phyloP scores from a whole-genome alignment of 2,797 vertebrate genomes.

The Carcharodon carcharias region DNA sequence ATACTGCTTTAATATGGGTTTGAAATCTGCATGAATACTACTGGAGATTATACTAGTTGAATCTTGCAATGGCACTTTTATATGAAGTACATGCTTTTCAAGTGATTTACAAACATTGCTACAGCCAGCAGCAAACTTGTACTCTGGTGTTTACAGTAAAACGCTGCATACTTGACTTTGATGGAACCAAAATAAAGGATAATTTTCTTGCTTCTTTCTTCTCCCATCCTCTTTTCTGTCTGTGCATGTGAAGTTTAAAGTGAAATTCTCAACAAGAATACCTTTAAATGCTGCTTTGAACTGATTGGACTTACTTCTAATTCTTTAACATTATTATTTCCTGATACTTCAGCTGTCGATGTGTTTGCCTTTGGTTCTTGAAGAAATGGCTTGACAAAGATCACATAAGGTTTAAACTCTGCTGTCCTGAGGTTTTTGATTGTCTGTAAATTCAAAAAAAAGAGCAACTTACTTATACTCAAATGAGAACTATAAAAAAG shows the following conservation, averaged over 20 bases:
- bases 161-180: neutral
- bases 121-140: neutral
- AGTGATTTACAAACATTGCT: neutral
- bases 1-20: neutral
- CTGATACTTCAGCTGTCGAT: conserved; percentile 64
- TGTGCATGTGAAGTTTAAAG: neutral
- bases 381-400: conserved; percentile 76
- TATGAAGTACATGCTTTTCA: neutral
- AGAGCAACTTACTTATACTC: neutral
- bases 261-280: neutral
- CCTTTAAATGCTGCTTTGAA: neutral
- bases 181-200: neutral
- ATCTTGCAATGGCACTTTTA: neutral
- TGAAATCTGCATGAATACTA: neutral
- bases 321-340: conserved; percentile 53
- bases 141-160: neutral
- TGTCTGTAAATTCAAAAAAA: conserved; percentile 58
- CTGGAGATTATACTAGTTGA: neutral
- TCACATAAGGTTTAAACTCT: conserved; percentile 81
- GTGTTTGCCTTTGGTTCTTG: conserved; percentile 58
- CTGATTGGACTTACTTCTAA: conserved; percentile 10
- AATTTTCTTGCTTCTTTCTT: neutral
- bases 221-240: neutral
- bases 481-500: neutral
- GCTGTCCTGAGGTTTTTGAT: conserved; percentile 72